Percentiles rank a stretch among this genome's conserved stretches.
phyloP scores from a whole-genome alignment of 2,888 invertebrate genomes.

The Keiferia lycopersicella region DNA sequence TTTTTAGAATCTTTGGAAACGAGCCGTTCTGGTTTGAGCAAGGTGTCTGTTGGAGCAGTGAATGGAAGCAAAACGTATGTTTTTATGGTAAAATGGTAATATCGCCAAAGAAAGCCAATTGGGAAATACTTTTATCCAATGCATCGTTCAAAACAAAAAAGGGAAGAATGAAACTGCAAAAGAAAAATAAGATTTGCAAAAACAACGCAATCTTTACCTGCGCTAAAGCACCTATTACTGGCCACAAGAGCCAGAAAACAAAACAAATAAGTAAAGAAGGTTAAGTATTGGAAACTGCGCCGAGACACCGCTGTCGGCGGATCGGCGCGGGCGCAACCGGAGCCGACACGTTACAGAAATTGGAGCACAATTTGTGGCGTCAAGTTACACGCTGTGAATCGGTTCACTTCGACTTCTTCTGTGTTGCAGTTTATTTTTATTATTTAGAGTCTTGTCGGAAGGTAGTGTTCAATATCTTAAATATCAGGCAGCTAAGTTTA shows the following conservation, averaged over 20 bases:
- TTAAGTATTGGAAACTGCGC: conserved; percentile 3
- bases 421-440: conserved; percentile 5
- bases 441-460: not conserved
- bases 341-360: conserved; percentile 43
- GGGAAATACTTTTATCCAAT: too few relatives aligned
- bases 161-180: too few relatives aligned
- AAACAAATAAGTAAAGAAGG: not conserved
- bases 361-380: conserved; percentile 40
- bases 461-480: not conserved
- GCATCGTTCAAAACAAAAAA: too few relatives aligned
- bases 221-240: not conserved
- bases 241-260: not conserved
- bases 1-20: conserved; percentile 14
- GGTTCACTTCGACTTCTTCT: conserved; percentile 3
- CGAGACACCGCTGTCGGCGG: not conserved
- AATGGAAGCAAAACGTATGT: not conserved
- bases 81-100: not conserved
- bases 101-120: not conserved
- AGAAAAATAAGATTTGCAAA: too few relatives aligned
- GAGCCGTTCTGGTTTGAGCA: not conserved
- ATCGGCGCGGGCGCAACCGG: not conserved
- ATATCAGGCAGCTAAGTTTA: not conserved
- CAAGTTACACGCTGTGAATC: conserved; percentile 36
- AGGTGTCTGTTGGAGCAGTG: not conserved
- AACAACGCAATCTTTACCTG: too few relatives aligned